Evolutionary conservation across 2,888 invertebrate genomes (phyloP), one percentile per base, ranked within the genome.

Genomic region (Trichopoda pennipes): DNA sequence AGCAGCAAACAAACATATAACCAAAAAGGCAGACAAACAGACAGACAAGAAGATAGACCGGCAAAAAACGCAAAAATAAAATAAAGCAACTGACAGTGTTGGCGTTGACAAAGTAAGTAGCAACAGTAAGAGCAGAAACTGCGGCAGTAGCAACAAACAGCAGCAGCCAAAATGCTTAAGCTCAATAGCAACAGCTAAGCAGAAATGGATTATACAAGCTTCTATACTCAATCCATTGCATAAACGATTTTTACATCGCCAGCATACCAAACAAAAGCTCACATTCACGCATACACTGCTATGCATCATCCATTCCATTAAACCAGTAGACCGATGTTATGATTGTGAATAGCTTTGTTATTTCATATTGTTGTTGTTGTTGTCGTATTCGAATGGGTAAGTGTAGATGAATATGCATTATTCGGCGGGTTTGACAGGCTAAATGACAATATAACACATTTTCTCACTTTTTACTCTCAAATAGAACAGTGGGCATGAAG

Each of bases 161-260:
- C 73, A 76, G 70, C 74, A 63, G 75, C 82, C 79, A 79, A 79
- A 79, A 79, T 72, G 70, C 68, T 82, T 75, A 82, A 82, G 79
- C 75, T 70, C 44, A 75, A 79, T 68, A 75, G 66, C 76, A 82
- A 76, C 79, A 82, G 82, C 82, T 82, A 82, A 82, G 82, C 82
- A 82, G 75, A 79, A 82, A 79, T 82, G 82, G 82, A 82, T 82
- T 82, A 82, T 75, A 75, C 10, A 19, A 82, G 61, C 82, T 56
- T 68, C 86, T 87, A 84, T 85, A 79, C 77, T 77, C 77, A 61
- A n/a, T 55, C 77, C 74, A 74, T 53, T 70, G 61, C 23, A 16
- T 17, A 21, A 12, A 17, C 35, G 17, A 56, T 49, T n/a, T 32
- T 56, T 69, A 64, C 64, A 58, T 23, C 79, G 61, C 56, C 56